A percentile compares a stretch with the other conserved stretches of the same genome.
These are phyloP conservation scores for Euura saliciscinereae DNA, from an alignment of 1,140 invertebrate genomes.

Conservation along the genomic window DNA sequence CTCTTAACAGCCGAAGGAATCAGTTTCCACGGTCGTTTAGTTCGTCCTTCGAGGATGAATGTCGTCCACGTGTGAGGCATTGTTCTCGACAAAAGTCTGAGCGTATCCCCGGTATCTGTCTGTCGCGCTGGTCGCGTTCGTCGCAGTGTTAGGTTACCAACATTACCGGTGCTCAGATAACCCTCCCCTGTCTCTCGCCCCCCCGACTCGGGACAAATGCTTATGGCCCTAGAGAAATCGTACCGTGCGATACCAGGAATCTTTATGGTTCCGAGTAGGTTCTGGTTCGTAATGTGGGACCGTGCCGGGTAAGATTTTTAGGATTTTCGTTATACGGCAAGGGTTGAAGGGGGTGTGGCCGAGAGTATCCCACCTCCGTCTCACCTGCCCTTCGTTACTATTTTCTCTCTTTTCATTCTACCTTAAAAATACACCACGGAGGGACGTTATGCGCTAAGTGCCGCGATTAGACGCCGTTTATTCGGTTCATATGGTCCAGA, in stretches of 20 bases:
- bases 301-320: too few species aligned
- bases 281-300: neutral
- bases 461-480: slow-evolving; percentile 10
- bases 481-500: neutral
- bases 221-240: slow-evolving; percentile 24
- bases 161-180: slow-evolving; percentile 30
- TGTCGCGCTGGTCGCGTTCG: slow-evolving; percentile 18
- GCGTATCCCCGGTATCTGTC: slow-evolving; percentile 34
- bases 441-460: slow-evolving; percentile 9
- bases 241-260: slow-evolving; percentile 35
- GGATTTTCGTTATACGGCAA: too few species aligned
- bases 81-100: slow-evolving; percentile 3
- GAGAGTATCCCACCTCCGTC: neutral
- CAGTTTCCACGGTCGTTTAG: neutral
- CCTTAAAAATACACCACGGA: neutral
- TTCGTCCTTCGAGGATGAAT: slow-evolving; percentile 2
- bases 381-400: slow-evolving; percentile 11
- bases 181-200: neutral
- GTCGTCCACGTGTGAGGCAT: slow-evolving; percentile 6
- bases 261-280: slow-evolving; percentile 31
- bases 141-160: slow-evolving; percentile 44
- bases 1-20: neutral
- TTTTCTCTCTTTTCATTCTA: too few species aligned
- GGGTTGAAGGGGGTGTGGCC: too few species aligned
- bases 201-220: slow-evolving; percentile 36